phyloP scores from a whole-genome alignment of 1,140 invertebrate genomes.

The Drosophila subobscura region DNA sequence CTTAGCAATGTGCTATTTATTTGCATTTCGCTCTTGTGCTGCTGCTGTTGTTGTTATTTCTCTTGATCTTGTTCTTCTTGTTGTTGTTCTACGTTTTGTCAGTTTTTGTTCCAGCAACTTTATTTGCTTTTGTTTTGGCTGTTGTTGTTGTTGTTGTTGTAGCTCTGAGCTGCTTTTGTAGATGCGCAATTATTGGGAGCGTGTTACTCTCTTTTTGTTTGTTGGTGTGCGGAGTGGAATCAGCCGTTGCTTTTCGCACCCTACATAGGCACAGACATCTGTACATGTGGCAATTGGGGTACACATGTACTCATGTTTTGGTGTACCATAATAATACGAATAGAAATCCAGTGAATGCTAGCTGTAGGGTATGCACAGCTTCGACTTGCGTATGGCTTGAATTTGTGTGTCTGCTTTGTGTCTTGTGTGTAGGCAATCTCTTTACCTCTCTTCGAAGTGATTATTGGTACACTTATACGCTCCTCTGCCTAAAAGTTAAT shows the following conservation, averaged over 20 bases:
- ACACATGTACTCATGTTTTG: too few relatives aligned
- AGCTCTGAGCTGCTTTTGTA: conserved; percentile 62
- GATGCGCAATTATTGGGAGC: conserved; percentile 81
- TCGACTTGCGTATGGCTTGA: conserved; percentile 29
- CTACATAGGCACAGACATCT: too few relatives aligned
- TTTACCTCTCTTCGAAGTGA: too few relatives aligned
- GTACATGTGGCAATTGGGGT: too few relatives aligned
- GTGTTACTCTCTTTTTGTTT: conserved; percentile 76
- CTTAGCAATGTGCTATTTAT: conserved; percentile 75
- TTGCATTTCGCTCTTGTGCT: conserved; percentile 63
- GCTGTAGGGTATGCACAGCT: conserved; percentile 15
- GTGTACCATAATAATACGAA: not conserved
- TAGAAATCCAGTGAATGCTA: not conserved
- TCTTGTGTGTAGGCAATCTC: not conserved
- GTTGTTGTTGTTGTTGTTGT: conserved; percentile 29
- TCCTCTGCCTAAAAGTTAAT: too few relatives aligned
- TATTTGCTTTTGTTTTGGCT: conserved; percentile 62
- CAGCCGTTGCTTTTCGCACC: too few relatives aligned
- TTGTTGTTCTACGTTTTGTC: conserved; percentile 25
- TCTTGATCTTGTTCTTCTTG: conserved; percentile 13
- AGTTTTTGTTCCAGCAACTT: conserved; percentile 39
- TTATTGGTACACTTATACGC: too few relatives aligned
- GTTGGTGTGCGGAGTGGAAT: conserved; percentile 36
- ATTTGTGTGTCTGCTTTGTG: conserved; percentile 48
- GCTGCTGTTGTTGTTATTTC: conserved; percentile 23